Conservation (phyloP, 2,888 invertebrate species). For the Notocelia uddmanniana region DNA sequence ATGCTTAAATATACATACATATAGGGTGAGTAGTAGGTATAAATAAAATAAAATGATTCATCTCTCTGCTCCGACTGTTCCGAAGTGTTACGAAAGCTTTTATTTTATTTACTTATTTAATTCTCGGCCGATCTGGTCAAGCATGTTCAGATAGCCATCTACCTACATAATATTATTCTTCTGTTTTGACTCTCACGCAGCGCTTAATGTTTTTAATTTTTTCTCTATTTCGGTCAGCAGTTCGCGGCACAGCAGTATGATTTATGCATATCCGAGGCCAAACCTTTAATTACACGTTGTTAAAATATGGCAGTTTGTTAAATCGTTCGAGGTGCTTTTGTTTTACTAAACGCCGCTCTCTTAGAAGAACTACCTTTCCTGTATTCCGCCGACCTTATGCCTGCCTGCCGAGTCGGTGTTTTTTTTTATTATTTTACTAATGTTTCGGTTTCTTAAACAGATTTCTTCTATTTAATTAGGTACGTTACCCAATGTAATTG, state of each 20-base stretch:
- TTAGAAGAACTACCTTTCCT: slow-evolving; percentile 68
- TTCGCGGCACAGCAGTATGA: slow-evolving; percentile 82
- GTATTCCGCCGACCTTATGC: slow-evolving; percentile 64
- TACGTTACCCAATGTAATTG: not conserved
- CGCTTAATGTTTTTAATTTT: slow-evolving; percentile 84
- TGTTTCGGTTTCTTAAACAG: slow-evolving; percentile 1
- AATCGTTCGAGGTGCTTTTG: slow-evolving; percentile 82
- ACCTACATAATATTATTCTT: slow-evolving; percentile 45
- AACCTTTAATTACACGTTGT: slow-evolving; percentile 86
- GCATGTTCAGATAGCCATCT: slow-evolving; percentile 45
- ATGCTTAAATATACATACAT: too few species aligned
- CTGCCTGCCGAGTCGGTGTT: slow-evolving; percentile 5
- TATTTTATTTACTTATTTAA: slow-evolving; percentile 42
- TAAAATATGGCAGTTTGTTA: slow-evolving; percentile 87
- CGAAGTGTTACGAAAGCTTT: slow-evolving; percentile 31
- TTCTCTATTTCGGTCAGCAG: slow-evolving; percentile 85
- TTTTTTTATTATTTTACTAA: slow-evolving; percentile 45
- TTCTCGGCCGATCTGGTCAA: slow-evolving; percentile 41
- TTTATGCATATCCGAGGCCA: slow-evolving; percentile 85
- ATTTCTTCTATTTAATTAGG: not conserved
- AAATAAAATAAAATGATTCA: slow-evolving; percentile 39
- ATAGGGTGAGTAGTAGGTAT: not conserved
- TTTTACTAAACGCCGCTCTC: slow-evolving; percentile 80
- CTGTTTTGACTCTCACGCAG: slow-evolving; percentile 49
- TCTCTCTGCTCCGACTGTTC: slow-evolving; percentile 2